Evolutionary conservation across 1,140 invertebrate genomes (phyloP).

Genomic region (Psilanteris sp.): DNA sequence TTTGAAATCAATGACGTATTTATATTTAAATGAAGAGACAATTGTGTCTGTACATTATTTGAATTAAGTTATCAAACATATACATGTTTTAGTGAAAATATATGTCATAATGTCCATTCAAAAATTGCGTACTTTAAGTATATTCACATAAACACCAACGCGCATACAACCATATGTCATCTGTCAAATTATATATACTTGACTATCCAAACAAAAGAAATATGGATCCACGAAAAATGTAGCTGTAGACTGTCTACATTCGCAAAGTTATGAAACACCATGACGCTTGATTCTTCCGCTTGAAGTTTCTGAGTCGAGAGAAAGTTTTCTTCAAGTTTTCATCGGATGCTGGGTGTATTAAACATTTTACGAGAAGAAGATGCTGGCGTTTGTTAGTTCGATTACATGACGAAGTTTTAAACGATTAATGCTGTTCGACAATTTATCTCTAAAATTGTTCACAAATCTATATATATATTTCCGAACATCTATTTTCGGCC

Average conservation of each 20-base stretch:
- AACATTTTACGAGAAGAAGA: constrained; percentile 56
- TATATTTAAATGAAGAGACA: too few relatives aligned
- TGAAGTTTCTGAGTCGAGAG: constrained; percentile 39
- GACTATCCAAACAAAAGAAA: constrained; percentile 52
- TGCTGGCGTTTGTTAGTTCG: constrained; percentile 57
- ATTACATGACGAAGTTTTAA: constrained; percentile 59
- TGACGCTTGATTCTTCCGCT: constrained; percentile 62
- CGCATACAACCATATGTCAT: too few relatives aligned
- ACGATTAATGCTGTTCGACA: constrained; percentile 60
- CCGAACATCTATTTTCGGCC: too few relatives aligned
- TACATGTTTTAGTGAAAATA: too few relatives aligned
- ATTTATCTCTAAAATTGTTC: constrained; percentile 50
- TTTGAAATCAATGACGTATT: too few relatives aligned
- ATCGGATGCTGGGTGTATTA: constrained; percentile 61
- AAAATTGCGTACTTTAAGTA: constrained; percentile 24
- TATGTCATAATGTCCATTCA: constrained; percentile 8
- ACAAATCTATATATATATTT: too few relatives aligned
- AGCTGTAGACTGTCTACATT: constrained; percentile 49
- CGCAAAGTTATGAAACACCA: constrained; percentile 58
- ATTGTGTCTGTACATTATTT: too few relatives aligned
- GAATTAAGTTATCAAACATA: too few relatives aligned
- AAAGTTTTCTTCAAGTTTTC: constrained; percentile 61
- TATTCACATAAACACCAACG: too few relatives aligned
- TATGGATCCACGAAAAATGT: constrained; percentile 42
- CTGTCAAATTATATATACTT: constrained; percentile 42